phyloP scores from a whole-genome alignment of 2,113 vertebrate genomes.

The Toxotes jaculatrix region DNA sequence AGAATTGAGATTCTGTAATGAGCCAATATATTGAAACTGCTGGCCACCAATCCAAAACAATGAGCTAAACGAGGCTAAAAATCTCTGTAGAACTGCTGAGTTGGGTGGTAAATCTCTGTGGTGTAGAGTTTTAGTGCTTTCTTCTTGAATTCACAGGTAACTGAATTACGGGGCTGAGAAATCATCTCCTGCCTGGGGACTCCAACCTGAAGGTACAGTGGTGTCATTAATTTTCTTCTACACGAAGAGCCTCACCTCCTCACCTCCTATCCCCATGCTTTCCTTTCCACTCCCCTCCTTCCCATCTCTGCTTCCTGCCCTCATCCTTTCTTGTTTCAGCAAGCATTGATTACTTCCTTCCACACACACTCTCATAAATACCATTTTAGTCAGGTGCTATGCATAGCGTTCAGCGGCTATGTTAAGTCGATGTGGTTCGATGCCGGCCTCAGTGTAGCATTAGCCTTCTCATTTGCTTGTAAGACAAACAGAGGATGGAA shows the following conservation, averaged over 20 bases:
- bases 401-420: neutral
- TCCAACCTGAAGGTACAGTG: constrained; percentile 48
- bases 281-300: neutral
- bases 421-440: constrained; percentile 25
- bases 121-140: neutral
- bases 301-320: neutral
- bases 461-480: constrained; percentile 9
- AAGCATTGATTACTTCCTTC: constrained; percentile 46
- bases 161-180: neutral
- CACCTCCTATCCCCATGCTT: neutral
- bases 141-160: constrained; percentile 39
- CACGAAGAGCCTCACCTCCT: neutral
- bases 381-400: constrained; percentile 23
- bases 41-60: neutral
- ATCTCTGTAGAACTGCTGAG: neutral
- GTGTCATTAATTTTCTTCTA: constrained; percentile 14
- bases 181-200: constrained; percentile 13
- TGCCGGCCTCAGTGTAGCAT: neutral
- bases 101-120: neutral
- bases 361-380: constrained; percentile 19
- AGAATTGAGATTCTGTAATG: neutral
- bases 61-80: neutral
- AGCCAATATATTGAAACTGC: neutral
- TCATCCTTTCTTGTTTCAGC: constrained; percentile 13
- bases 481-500: constrained; percentile 2